These are phyloP conservation scores for Meteorus cinctellus DNA, from an alignment of 2,888 invertebrate genomes.

Conservation along the genomic window DNA sequence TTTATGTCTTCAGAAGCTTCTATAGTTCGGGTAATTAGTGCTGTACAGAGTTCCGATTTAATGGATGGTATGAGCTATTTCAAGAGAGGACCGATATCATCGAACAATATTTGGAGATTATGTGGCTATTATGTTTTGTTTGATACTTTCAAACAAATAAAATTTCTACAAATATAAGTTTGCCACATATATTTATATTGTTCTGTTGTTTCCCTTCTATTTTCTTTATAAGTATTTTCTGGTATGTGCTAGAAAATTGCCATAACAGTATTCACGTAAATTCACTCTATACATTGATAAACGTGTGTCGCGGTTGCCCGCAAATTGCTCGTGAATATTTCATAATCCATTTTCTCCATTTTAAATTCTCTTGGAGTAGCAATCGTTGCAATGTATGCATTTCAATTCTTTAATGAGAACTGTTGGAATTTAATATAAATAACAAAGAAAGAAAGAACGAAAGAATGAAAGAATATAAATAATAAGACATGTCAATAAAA, in stretches of 20 bases:
- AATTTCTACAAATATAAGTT: background rate
- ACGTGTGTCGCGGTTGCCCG: slow-evolving; percentile 5
- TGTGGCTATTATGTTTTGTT: no score
- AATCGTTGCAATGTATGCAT: slow-evolving; percentile 4
- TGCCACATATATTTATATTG: background rate
- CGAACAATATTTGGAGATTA: no score
- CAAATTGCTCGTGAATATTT: slow-evolving; percentile 34
- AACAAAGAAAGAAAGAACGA: background rate
- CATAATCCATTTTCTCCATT: slow-evolving; percentile 15
- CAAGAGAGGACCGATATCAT: no score
- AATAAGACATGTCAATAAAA: background rate
- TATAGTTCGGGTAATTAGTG: no score
- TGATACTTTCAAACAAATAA: no score
- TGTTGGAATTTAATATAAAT: background rate
- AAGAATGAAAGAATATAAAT: background rate
- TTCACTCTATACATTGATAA: background rate
- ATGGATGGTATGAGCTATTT: no score
- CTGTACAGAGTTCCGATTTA: no score
- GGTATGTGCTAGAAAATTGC: slow-evolving; percentile 16
- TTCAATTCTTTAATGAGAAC: background rate
- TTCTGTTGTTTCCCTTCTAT: slow-evolving; percentile 8
- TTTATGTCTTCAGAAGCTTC: no score
- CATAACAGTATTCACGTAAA: background rate
- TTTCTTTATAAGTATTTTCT: background rate
- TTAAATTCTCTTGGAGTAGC: slow-evolving; percentile 19